These are phyloP conservation scores for Pelodytes ibericus DNA, from an alignment of 2,797 vertebrate species.

Conservation along the genomic window DNA sequence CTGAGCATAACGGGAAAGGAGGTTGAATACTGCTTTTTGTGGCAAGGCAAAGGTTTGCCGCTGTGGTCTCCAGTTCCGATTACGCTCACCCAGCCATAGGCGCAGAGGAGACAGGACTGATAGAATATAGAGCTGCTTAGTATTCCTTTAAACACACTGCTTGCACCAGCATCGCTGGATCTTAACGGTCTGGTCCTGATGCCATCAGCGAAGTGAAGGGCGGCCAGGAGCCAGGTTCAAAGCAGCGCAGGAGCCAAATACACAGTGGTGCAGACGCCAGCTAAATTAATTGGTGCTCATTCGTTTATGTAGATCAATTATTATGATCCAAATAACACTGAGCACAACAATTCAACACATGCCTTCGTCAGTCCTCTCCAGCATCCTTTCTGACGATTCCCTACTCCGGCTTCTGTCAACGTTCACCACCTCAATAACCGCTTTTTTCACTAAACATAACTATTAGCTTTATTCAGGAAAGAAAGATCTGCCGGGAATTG, in stretches of 20 bases:
- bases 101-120: too few relatives aligned
- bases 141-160: too few relatives aligned
- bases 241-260: neutral
- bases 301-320: slow-evolving; percentile 39
- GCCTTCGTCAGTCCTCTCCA: neutral
- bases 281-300: slow-evolving; percentile 27
- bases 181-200: neutral
- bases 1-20: too few relatives aligned
- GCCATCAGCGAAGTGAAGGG: neutral
- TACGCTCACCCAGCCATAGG: too few relatives aligned
- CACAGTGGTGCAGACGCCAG: slow-evolving; percentile 13
- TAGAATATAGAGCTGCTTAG: too few relatives aligned
- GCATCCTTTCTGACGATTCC: slow-evolving; percentile 22
- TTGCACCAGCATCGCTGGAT: too few relatives aligned
- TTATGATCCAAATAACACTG: neutral
- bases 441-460: neutral
- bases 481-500: too few relatives aligned
- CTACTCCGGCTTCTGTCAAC: slow-evolving; percentile 33
- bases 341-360: neutral
- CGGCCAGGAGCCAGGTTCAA: slow-evolving; percentile 37
- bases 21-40: too few relatives aligned
- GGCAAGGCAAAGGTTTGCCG: too few relatives aligned
- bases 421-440: slow-evolving; percentile 24
- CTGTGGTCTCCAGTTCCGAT: too few relatives aligned
- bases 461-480: too few relatives aligned